Percentiles rank a stretch among this genome's conserved stretches.
phyloP scores from a whole-genome alignment of 2,113 vertebrate species.

The Brachirus orientalis region DNA sequence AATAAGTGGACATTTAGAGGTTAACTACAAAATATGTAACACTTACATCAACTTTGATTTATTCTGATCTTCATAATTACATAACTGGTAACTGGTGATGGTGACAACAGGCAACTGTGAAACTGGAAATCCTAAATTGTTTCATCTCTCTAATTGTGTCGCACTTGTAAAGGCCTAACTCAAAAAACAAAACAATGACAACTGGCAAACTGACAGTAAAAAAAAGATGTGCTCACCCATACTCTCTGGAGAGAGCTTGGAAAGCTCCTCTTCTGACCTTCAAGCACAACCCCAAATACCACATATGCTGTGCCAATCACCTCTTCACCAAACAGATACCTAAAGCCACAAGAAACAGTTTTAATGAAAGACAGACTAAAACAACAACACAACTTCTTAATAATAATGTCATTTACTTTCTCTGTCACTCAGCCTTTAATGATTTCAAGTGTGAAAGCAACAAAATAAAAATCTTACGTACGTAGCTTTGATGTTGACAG shows the following conservation, averaged over 20 bases:
- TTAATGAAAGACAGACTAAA: background rate
- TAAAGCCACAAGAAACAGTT: conserved; percentile 44
- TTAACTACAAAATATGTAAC: too few species aligned
- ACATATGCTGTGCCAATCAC: conserved; percentile 82
- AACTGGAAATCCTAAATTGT: too few species aligned
- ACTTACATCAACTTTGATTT: background rate
- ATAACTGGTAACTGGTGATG: background rate
- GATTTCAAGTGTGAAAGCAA: background rate
- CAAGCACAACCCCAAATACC: conserved; percentile 82
- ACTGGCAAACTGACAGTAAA: background rate
- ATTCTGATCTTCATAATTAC: background rate
- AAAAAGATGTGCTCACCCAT: conserved; percentile 74
- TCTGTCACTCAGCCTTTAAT: background rate
- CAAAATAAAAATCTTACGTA: conserved; percentile 40
- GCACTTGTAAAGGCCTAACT: too few species aligned
- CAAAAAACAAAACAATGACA: background rate
- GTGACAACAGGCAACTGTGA: too few species aligned
- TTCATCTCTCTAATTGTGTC: too few species aligned
- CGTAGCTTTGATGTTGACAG: conserved; percentile 75
- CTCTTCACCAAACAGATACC: conserved; percentile 85
- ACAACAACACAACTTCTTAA: background rate
- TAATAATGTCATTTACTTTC: background rate
- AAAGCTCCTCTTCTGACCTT: conserved; percentile 74
- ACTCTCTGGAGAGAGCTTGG: conserved; percentile 79
- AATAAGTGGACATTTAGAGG: background rate